phyloP scores from a whole-genome alignment of 2,113 vertebrate species.

The Apteryx owenii region DNA sequence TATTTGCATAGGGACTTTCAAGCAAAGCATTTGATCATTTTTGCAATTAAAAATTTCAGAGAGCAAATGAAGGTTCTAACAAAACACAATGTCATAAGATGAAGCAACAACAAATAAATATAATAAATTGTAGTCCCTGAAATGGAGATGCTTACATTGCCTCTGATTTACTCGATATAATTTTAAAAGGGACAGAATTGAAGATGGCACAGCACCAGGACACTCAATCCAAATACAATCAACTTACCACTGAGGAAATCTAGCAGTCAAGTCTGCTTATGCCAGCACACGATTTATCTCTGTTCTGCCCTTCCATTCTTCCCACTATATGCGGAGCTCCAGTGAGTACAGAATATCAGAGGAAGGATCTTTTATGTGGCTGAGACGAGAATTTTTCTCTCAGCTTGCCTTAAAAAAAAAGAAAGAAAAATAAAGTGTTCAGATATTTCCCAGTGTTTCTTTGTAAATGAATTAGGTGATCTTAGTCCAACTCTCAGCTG shows the following conservation, averaged over 20 bases:
- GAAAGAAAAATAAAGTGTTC: not conserved
- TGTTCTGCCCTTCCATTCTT: slow-evolving; percentile 1
- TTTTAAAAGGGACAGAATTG: not conserved
- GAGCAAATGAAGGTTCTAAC: not conserved
- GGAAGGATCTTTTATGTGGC: not conserved
- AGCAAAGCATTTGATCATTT: not conserved
- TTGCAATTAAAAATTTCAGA: not conserved
- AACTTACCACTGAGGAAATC: not conserved
- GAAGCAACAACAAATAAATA: not conserved
- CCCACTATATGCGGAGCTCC: not conserved
- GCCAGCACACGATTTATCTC: not conserved
- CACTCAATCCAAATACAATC: not conserved
- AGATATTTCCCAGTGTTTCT: not conserved
- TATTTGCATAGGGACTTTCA: not conserved
- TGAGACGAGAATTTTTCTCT: slow-evolving; percentile 13
- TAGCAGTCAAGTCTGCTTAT: not conserved
- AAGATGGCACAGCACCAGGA: not conserved
- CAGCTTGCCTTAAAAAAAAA: not conserved
- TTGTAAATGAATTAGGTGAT: not conserved
- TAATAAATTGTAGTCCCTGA: not conserved
- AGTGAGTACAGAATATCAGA: not conserved
- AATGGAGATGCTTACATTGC: not conserved
- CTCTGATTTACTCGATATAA: not conserved
- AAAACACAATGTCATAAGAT: not conserved
- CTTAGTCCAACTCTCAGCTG: not conserved